phyloP scores from a whole-genome alignment of 2,888 invertebrate species.

The Rotaria macrura region DNA sequence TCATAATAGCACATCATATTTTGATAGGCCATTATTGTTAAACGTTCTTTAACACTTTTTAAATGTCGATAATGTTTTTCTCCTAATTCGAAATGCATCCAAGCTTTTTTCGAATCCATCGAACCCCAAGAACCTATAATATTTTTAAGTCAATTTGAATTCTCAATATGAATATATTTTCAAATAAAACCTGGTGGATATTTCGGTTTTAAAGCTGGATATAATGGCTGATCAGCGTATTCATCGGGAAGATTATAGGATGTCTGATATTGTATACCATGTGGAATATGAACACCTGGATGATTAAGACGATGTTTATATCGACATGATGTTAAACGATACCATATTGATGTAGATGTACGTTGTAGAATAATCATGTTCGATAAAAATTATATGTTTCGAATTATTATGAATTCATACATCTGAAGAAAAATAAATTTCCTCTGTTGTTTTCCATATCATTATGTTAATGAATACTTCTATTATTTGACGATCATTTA shows the following conservation, averaged over 20 bases:
- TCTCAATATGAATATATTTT: too few species aligned
- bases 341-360: not conserved
- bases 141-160: not conserved
- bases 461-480: too few species aligned
- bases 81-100: conserved; percentile 29
- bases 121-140: not conserved
- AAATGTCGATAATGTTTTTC: conserved; percentile 27
- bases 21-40: conserved; percentile 27
- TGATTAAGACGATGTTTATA: conserved; percentile 28
- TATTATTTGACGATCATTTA: too few species aligned
- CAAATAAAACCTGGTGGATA: conserved; percentile 21
- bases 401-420: not conserved
- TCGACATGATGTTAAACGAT: not conserved
- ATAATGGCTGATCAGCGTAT: conserved; percentile 24
- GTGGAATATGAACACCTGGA: conserved; percentile 30
- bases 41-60: conserved; percentile 29
- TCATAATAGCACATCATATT: conserved; percentile 29
- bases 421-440: not conserved
- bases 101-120: conserved; percentile 25
- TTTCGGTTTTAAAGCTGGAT: conserved; percentile 31
- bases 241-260: conserved; percentile 25
- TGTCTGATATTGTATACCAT: conserved; percentile 6
- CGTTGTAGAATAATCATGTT: not conserved
- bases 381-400: not conserved
- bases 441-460: not conserved